Conservation (phyloP, 2,797 vertebrate genomes). For the Anniella stebbinsi region DNA sequence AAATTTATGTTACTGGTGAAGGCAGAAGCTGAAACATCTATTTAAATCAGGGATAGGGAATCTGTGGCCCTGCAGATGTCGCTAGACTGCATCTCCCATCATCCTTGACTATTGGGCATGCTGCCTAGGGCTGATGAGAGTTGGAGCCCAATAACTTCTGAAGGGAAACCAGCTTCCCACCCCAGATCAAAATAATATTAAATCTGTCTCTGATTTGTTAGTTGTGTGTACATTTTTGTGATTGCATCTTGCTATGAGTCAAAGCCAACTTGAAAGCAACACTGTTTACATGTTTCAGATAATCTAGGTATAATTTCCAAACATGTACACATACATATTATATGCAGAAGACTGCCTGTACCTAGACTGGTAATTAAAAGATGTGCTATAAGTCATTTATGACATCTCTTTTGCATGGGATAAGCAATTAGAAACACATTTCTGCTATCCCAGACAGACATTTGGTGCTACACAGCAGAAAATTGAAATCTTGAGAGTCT, state of each 20-base stretch:
- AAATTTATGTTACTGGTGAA: background rate
- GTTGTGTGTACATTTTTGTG: background rate
- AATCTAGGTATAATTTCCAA: constrained; percentile 47
- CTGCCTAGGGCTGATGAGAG: no score
- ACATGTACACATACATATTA: constrained; percentile 74
- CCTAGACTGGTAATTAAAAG: constrained; percentile 79
- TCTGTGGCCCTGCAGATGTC: no score
- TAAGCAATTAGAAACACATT: constrained; percentile 82
- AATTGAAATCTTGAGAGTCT: constrained; percentile 72
- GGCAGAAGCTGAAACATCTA: background rate
- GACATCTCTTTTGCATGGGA: constrained; percentile 78
- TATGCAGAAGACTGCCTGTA: constrained; percentile 71
- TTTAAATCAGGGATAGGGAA: background rate
- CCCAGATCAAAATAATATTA: background rate
- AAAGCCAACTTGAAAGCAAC: background rate
- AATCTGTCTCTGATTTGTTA: background rate
- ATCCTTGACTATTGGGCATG: no score
- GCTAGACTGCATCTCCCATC: no score
- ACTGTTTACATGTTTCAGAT: background rate
- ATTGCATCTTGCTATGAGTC: background rate
- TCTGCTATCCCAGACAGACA: constrained; percentile 71
- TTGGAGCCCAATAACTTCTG: no score
- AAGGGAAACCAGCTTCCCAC: no score
- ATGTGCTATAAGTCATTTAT: constrained; percentile 75
- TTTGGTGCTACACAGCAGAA: constrained; percentile 68